Base-by-base conservation (phyloP, 2,797 vertebrate species). In the Eupleurogrammus muticus region DNA sequence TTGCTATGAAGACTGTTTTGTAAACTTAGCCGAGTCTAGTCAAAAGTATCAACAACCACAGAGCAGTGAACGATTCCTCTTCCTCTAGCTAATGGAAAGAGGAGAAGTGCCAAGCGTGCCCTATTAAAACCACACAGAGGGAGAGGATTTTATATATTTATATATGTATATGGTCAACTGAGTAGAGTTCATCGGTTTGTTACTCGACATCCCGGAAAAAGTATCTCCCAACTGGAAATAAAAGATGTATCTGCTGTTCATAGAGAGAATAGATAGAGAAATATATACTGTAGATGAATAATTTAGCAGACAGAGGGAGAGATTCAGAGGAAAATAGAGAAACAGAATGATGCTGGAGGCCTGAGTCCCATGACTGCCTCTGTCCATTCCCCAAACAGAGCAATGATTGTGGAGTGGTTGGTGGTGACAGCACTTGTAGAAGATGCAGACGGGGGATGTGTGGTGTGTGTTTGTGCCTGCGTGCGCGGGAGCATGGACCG, bases 401-500 rank as follows among this genome's bases (percentile, higher is more conserved):
- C 60, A 46, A 78, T 75, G 82, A 89, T 82, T 92, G 89, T 88
- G 66, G 61, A 64, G 71, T 60, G 87, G 80, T 76, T 85, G 91
- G 89, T 89, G 81, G 88, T 85, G 91, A 90, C 87, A 72, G 85
- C 67, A 75, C 87, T 83, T 53, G 80, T 71, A 65, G 75, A 82
- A 74, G 81, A 79, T 69, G 77, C 66, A 69, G 79, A 70, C 10
- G 17, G 56, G 54, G 59, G 9, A 32, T n/a, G 70, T 49, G 46
- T 32, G 32, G 28, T 48, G 61, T 62, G 35, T 66, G 48, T 68
- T 49, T 40, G 24, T 55, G 53, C 79, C 11, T 73, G 55, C 70
- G 63, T 69, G 79, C 71, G 71, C 63, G 61, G 36, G 67, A 63
- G 62, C 49, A 38, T 70, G 56, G 57, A 61, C 81, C 71, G 66